phyloP scores from a whole-genome alignment of 2,888 invertebrate species.

The Andricus quercusramuli region DNA sequence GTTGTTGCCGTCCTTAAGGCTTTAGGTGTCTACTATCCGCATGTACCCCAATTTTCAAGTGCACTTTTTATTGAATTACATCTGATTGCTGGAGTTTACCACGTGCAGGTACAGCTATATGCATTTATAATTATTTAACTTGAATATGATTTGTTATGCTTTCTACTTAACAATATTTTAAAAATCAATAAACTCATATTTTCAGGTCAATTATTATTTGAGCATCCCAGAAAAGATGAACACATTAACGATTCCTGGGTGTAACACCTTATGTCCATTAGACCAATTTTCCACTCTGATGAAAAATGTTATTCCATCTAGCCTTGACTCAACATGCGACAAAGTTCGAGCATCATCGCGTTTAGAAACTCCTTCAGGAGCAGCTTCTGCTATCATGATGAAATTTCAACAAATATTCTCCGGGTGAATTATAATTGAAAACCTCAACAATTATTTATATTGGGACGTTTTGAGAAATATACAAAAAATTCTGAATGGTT shows the following conservation, averaged over 20 bases:
- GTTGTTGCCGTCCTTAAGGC: constrained; percentile 46
- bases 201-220: constrained; percentile 79
- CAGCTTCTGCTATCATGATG: not conserved
- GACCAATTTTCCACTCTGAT: constrained; percentile 79
- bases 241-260: constrained; percentile 78
- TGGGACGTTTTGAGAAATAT: no score
- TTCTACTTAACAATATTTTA: not conserved
- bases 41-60: constrained; percentile 67
- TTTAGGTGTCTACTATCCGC: constrained; percentile 66
- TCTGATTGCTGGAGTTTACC: constrained; percentile 46
- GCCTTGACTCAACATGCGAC: not conserved
- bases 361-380: no score
- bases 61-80: constrained; percentile 67
- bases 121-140: not conserved
- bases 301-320: constrained; percentile 48
- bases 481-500: no score
- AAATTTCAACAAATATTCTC: not conserved
- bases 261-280: constrained; percentile 80
- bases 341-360: not conserved
- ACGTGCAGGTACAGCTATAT: constrained; percentile 65
- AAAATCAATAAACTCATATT: constrained; percentile 32
- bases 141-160: no score
- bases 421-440: no score
- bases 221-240: constrained; percentile 76
- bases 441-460: no score